These are phyloP conservation scores for Bactericera cockerelli DNA, from an alignment of 1,140 invertebrate genomes.

Conservation along the genomic window DNA sequence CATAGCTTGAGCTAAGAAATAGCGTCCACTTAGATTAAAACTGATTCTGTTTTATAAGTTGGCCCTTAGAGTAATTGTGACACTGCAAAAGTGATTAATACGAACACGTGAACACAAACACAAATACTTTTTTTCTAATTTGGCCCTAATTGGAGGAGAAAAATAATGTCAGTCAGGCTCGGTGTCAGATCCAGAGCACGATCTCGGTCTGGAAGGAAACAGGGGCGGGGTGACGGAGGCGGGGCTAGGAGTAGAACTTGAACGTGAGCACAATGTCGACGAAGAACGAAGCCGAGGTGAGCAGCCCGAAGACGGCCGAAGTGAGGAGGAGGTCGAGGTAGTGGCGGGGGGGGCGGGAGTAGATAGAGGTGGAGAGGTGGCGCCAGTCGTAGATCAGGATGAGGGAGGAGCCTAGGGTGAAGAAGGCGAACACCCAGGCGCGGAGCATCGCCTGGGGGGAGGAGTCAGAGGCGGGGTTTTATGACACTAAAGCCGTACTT, in stretches of 20 bases:
- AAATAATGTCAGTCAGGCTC: no score
- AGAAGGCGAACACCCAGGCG: neutral
- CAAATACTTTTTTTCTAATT: no score
- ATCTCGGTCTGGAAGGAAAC: neutral
- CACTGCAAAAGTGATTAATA: no score
- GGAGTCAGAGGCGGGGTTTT: no score
- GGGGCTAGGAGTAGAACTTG: constrained; percentile 22
- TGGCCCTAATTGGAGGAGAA: no score
- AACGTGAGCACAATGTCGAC: constrained; percentile 36
- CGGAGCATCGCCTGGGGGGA: neutral
- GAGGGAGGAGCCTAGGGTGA: constrained; percentile 31
- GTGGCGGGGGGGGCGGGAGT: constrained; percentile 37
- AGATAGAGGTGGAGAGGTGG: constrained; percentile 32
- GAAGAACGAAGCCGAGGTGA: constrained; percentile 35
- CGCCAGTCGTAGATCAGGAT: constrained; percentile 43
- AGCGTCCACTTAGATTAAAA: no score
- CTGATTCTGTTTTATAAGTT: no score
- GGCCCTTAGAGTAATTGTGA: no score
- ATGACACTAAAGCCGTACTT: no score
- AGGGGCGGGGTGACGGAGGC: neutral
- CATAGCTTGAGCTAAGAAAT: no score
- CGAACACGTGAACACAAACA: no score
- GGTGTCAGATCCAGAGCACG: neutral
- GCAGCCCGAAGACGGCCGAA: constrained; percentile 36
- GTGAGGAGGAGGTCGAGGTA: constrained; percentile 42